Evolutionary conservation across 1,140 invertebrate genomes (phyloP), one percentile per base, ranked within the genome.

Genomic region (Drosophila novamexicana): DNA sequence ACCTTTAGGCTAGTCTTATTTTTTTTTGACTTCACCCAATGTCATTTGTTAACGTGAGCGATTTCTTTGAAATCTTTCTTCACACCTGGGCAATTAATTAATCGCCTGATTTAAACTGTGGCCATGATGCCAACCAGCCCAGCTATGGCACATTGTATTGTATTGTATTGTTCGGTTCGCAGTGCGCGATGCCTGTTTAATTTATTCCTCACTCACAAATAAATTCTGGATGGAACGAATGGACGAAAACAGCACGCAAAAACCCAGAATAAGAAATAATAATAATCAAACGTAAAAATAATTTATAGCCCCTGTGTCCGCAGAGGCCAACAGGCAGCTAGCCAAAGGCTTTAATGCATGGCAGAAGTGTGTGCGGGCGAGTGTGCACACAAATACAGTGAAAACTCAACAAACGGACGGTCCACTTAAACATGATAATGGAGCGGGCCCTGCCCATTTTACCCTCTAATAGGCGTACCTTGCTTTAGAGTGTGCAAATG

Each of bases 281-380:
- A 88, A 88, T 88, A 88, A 88, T 83, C 83, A 88, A 88, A 83
- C 71, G 84, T 77, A 83, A 88, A 89, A 89, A 80, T 88, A 88
- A 88, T 88, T 89, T 88, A 88, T 88, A 68, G 83, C 83, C 22
- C 22, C 83, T 61, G 18, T 18, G 62, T 54, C 66, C 65, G 42
- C 66, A 68, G 49, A 37, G 62, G 36, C 69, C 53, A 66, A n/a
- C 50, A 12, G 54, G 18, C 59, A 67, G 59, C 67, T 39, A 39
- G 49, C 47, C 7, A 52, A 71, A 74, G 47, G 49, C 42, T 44
- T 61, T 16, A 71, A 63, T 42, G 6, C 9, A 39, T 10, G 18
- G 64, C 58, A 37, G 14, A 39, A 6, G 52, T 52, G 45, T 22
- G 37, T 29, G 57, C 12, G 22, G 22, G 22, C 22, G 22, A 22